phyloP scores from a whole-genome alignment of 2,797 vertebrate genomes.

The Rhodeus uyekii region DNA sequence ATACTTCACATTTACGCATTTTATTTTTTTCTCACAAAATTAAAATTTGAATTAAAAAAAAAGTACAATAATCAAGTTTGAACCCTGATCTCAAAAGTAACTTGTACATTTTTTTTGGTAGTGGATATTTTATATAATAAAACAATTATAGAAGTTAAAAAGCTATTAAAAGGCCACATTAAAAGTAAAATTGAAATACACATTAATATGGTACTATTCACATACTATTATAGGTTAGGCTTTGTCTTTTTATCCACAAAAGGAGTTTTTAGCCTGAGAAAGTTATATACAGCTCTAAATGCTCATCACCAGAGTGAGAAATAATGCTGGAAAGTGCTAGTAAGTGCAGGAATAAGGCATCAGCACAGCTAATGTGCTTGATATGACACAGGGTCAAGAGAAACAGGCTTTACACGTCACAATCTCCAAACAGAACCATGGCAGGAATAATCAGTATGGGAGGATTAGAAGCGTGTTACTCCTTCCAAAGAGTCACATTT shows the following conservation, averaged over 20 bases:
- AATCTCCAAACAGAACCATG: conserved; percentile 73
- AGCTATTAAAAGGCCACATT: neutral
- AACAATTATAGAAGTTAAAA: neutral
- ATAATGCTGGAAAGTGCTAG: conserved; percentile 38
- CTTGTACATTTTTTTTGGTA: no score
- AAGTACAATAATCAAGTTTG: neutral
- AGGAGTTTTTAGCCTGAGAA: neutral
- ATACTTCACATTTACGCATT: no score
- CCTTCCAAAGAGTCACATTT: conserved; percentile 61
- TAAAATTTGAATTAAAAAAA: no score
- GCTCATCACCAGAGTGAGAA: neutral
- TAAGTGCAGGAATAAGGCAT: conserved; percentile 34
- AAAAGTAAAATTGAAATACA: neutral
- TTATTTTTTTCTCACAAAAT: no score
- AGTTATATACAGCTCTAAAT: neutral
- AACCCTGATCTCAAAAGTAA: neutral
- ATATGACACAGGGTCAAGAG: conserved; percentile 32
- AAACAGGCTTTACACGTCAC: conserved; percentile 63
- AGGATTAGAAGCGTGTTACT: conserved; percentile 70
- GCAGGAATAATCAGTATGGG: conserved; percentile 71
- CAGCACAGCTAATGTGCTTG: neutral
- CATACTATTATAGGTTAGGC: neutral
- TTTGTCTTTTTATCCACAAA: neutral
- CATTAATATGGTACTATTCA: neutral
- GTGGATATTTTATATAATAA: no score